These are phyloP conservation scores for Epinotia bilunana DNA, from an alignment of 2,888 invertebrate genomes.

Conservation along the genomic window DNA sequence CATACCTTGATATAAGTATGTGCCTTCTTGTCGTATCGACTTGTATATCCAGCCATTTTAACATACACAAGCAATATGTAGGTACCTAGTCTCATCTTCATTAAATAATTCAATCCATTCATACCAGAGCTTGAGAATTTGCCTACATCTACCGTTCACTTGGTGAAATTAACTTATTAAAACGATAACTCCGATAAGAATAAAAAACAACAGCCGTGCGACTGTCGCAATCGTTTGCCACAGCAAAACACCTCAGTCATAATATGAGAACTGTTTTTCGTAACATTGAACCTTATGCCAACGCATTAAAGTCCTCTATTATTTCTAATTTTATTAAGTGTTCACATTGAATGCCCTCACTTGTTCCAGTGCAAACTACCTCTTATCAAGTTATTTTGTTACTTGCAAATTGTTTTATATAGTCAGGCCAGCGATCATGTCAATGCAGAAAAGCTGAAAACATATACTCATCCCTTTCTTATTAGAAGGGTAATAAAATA, in stretches of 20 bases:
- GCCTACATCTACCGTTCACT: background rate
- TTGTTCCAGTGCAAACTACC: too few species aligned
- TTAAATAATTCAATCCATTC: too few species aligned
- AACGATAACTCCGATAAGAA: background rate
- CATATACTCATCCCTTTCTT: too few species aligned
- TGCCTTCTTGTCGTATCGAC: too few species aligned
- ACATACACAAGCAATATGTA: too few species aligned
- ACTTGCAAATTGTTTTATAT: background rate
- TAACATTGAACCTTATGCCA: background rate
- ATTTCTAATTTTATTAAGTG: background rate
- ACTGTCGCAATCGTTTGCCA: background rate
- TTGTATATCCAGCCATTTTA: too few species aligned
- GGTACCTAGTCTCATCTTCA: too few species aligned
- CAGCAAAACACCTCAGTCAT: background rate
- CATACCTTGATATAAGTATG: too few species aligned
- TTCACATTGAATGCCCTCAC: background rate
- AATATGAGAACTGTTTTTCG: background rate
- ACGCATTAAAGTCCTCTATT: background rate
- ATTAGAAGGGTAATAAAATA: too few species aligned
- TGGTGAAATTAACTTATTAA: background rate
- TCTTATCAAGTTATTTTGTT: background rate
- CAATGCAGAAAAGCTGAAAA: background rate
- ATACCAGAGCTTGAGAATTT: too few species aligned
- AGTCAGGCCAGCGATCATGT: background rate
- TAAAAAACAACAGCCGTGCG: background rate